phyloP scores from a whole-genome alignment of 2,113 vertebrate species.

The Hippotragus niger region DNA sequence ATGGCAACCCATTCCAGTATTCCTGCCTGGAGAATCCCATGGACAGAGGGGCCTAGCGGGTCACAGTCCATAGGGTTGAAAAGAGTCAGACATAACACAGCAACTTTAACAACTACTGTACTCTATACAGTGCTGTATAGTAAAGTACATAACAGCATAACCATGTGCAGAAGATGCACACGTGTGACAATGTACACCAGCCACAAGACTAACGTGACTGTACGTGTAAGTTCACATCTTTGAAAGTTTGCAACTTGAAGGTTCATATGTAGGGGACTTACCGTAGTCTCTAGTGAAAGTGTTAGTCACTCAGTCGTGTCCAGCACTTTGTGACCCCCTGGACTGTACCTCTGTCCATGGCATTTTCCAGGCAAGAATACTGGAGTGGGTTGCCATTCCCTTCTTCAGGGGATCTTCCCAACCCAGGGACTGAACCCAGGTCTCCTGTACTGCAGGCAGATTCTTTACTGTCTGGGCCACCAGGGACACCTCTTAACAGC shows the following conservation, averaged over 20 bases:
- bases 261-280: background rate
- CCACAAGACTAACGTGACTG: background rate
- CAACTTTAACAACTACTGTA: background rate
- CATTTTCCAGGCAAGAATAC: background rate
- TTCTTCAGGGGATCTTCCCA: background rate
- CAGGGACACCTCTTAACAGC: background rate
- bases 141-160: background rate
- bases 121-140: background rate
- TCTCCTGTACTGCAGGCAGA: background rate
- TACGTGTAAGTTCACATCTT: background rate
- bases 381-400: background rate
- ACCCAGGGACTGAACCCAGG: background rate
- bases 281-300: background rate
- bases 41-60: background rate
- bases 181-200: background rate
- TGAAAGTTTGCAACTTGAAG: background rate
- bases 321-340: background rate
- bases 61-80: background rate
- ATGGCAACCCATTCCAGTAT: background rate
- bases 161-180: background rate
- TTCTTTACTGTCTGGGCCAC: background rate
- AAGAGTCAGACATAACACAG: background rate
- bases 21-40: background rate
- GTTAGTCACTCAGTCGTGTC: background rate
- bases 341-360: background rate